Evolutionary conservation across 2,113 vertebrate species (phyloP).

Genomic region (Mola mola): DNA sequence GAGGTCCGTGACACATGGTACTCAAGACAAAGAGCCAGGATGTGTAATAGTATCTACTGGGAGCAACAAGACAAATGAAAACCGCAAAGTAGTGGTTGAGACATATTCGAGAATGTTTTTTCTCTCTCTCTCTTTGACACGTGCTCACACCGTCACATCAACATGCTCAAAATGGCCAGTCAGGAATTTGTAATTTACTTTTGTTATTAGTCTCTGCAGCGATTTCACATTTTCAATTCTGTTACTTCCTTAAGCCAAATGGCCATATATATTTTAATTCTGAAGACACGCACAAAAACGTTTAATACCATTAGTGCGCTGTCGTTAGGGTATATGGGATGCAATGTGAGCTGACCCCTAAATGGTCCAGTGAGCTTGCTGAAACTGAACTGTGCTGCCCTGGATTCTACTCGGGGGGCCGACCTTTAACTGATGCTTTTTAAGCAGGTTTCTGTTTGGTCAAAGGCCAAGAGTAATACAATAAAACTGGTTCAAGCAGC

Average conservation of each 20-base stretch:
- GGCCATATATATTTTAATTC: no score
- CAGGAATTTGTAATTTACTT: slow-evolving; percentile 13
- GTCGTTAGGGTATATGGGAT: slow-evolving; percentile 6
- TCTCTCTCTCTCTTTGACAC: slow-evolving; percentile 3
- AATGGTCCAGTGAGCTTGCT: slow-evolving; percentile 1
- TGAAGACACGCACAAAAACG: no score
- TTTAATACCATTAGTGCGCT: not conserved
- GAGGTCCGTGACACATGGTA: slow-evolving; percentile 20
- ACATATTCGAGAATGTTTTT: slow-evolving; percentile 5
- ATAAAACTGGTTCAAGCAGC: slow-evolving; percentile 24
- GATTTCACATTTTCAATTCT: slow-evolving; percentile 7
- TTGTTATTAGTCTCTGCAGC: slow-evolving; percentile 5
- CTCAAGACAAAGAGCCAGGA: slow-evolving; percentile 22
- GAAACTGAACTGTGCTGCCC: not conserved
- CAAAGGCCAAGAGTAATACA: slow-evolving; percentile 27
- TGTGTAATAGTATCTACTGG: slow-evolving; percentile 6
- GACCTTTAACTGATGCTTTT: slow-evolving; percentile 31
- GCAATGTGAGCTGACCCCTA: not conserved
- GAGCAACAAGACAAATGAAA: slow-evolving; percentile 10
- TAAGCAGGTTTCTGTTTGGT: slow-evolving; percentile 29
- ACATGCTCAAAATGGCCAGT: no score
- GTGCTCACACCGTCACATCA: not conserved
- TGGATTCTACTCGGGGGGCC: not conserved
- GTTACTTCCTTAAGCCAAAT: slow-evolving; percentile 18
- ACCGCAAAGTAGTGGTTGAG: slow-evolving; percentile 3